Evolutionary conservation across 1,140 invertebrate genomes (phyloP).

Genomic region (Pseudomyrmex dendroicus): DNA sequence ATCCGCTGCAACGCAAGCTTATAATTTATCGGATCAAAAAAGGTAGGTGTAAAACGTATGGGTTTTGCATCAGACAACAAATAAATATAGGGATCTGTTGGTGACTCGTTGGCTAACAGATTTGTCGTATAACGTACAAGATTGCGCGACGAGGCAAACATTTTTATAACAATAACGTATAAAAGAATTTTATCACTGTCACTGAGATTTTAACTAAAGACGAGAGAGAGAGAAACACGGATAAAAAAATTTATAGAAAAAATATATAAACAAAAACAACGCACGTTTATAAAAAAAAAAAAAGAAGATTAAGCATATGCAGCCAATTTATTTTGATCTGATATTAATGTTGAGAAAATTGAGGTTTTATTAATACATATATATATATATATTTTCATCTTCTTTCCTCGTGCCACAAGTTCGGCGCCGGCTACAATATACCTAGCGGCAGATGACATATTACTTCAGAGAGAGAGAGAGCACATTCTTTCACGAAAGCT

Average conservation of each 20-base stretch:
- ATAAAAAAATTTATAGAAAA: conserved; percentile 20
- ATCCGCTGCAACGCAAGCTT: conserved; percentile 79
- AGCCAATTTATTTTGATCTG: conserved; percentile 4
- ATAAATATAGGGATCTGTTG: conserved; percentile 82
- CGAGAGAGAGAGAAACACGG: neutral
- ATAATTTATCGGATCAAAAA: conserved; percentile 84
- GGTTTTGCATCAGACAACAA: conserved; percentile 81
- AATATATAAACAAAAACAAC: too few relatives aligned
- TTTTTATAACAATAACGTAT: conserved; percentile 61
- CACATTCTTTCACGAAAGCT: neutral
- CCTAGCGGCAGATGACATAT: neutral
- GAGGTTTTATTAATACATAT: neutral
- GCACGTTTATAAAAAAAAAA: neutral
- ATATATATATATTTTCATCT: neutral
- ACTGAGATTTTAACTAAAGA: conserved; percentile 46
- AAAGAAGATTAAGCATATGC: neutral
- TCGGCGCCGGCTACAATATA: neutral
- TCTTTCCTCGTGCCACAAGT: neutral
- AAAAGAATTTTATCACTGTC: conserved; percentile 60
- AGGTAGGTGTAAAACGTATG: conserved; percentile 81
- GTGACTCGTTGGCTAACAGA: conserved; percentile 69
- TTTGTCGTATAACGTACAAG: conserved; percentile 65
- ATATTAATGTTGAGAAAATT: conserved; percentile 26
- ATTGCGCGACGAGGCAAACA: conserved; percentile 69
- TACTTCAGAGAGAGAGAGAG: neutral